A percentile compares a stretch with the other conserved stretches of the same genome.
These are phyloP conservation scores for Pocota personata DNA, from an alignment of 2,888 invertebrate species.

Conservation along the genomic window DNA sequence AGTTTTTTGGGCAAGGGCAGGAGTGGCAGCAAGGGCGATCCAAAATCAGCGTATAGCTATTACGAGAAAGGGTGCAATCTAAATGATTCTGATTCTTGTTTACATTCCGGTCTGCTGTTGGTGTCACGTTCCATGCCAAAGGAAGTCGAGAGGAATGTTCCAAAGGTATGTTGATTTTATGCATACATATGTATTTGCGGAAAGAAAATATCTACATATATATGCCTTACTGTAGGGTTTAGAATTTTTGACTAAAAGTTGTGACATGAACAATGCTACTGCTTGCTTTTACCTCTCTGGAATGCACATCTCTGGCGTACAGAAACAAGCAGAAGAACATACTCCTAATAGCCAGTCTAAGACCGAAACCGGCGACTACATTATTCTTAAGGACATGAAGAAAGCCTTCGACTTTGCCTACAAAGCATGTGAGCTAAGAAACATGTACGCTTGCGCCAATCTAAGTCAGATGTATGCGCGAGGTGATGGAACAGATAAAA, in stretches of 20 bases:
- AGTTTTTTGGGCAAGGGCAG: constrained; percentile 87
- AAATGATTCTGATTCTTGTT: constrained; percentile 88
- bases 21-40: constrained; percentile 84
- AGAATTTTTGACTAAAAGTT: constrained; percentile 85
- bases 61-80: constrained; percentile 91
- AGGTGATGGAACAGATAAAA: constrained; percentile 92
- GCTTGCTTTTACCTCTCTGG: constrained; percentile 93
- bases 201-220: not conserved
- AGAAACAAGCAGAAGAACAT: constrained; percentile 83
- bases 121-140: constrained; percentile 85
- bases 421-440: constrained; percentile 92
- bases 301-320: constrained; percentile 90
- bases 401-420: constrained; percentile 91
- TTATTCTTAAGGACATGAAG: constrained; percentile 87
- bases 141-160: constrained; percentile 85
- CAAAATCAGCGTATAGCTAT: constrained; percentile 87
- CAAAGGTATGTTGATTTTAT: constrained; percentile 82
- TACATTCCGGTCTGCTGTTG: constrained; percentile 89
- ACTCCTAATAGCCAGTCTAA: constrained; percentile 55
- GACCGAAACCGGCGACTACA: constrained; percentile 82
- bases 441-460: constrained; percentile 95
- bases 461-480: constrained; percentile 92
- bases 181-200: too few relatives aligned
- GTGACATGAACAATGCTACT: constrained; percentile 85
- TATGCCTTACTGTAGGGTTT: constrained; percentile 82